Conservation (phyloP, 2,888 invertebrate genomes). For the Eupithecia abbreviata region DNA sequence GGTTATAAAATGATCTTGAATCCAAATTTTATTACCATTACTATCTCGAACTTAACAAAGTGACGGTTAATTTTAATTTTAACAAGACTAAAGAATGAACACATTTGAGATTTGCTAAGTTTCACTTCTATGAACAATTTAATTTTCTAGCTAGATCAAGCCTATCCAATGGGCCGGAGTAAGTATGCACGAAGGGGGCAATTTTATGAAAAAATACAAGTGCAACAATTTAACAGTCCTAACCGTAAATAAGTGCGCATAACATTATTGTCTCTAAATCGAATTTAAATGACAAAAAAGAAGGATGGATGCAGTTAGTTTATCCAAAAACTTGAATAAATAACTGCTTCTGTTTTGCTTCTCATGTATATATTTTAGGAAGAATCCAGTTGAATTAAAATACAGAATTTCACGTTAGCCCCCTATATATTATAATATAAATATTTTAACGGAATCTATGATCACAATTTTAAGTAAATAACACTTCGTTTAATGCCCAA, state of each 20-base stretch:
- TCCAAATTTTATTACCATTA: neutral
- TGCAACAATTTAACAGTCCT: neutral
- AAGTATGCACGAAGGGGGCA: neutral
- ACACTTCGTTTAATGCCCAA: neutral
- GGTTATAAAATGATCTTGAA: neutral
- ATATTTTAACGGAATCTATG: constrained; percentile 2
- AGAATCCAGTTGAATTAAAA: neutral
- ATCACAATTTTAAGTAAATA: neutral
- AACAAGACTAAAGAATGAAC: constrained; percentile 26
- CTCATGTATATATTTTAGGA: neutral
- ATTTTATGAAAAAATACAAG: neutral
- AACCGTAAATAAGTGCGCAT: neutral
- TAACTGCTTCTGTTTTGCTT: neutral
- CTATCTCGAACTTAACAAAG: neutral
- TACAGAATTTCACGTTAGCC: neutral
- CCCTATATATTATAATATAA: constrained; percentile 4
- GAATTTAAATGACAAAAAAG: neutral
- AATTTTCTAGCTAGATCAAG: constrained; percentile 5
- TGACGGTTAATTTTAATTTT: constrained; percentile 12
- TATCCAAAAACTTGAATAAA: neutral
- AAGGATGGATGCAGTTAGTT: neutral
- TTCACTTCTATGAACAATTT: constrained; percentile 12
- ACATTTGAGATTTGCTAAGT: constrained; percentile 27
- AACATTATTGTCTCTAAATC: neutral
- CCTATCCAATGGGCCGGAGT: constrained; percentile 6